Conservation (phyloP, 2,113 vertebrate genomes). For the Pholis gunnellus region DNA sequence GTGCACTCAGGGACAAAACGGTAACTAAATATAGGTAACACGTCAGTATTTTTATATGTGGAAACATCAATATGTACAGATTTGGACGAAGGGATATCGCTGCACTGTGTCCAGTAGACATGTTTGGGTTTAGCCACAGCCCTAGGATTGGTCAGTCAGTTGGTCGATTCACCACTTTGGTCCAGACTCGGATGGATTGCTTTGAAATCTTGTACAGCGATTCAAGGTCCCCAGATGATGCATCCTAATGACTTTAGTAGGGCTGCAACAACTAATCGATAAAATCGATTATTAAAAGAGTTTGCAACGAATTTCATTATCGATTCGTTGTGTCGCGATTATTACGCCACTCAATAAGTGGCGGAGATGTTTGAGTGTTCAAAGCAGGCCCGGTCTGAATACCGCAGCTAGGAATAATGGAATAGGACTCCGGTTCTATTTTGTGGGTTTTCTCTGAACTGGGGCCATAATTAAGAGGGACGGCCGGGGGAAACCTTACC, state of each 20-base stretch:
- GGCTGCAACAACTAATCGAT: too few relatives aligned
- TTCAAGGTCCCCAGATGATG: neutral
- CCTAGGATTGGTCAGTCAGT: neutral
- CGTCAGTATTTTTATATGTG: slow-evolving; percentile 7
- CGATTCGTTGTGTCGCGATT: too few relatives aligned
- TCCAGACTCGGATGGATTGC: neutral
- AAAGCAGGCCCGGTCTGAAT: too few relatives aligned
- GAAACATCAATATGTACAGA: slow-evolving; percentile 1
- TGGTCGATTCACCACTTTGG: neutral
- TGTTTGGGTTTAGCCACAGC: neutral
- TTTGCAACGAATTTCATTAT: too few relatives aligned
- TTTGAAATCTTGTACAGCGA: neutral
- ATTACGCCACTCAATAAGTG: too few relatives aligned
- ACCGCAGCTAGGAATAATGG: too few relatives aligned
- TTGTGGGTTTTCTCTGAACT: too few relatives aligned
- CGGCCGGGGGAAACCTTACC: too few relatives aligned
- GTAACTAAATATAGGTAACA: slow-evolving; percentile 25
- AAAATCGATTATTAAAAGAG: too few relatives aligned
- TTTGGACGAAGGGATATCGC: neutral
- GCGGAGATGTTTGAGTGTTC: too few relatives aligned
- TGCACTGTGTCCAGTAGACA: slow-evolving; percentile 1
- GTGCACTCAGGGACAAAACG: neutral
- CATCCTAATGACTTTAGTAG: neutral
- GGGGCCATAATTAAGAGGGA: too few relatives aligned
- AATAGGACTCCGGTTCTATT: too few relatives aligned